These are phyloP conservation scores for Stratiomys singularior DNA, from an alignment of 2,888 invertebrate species.

Conservation along the genomic window DNA sequence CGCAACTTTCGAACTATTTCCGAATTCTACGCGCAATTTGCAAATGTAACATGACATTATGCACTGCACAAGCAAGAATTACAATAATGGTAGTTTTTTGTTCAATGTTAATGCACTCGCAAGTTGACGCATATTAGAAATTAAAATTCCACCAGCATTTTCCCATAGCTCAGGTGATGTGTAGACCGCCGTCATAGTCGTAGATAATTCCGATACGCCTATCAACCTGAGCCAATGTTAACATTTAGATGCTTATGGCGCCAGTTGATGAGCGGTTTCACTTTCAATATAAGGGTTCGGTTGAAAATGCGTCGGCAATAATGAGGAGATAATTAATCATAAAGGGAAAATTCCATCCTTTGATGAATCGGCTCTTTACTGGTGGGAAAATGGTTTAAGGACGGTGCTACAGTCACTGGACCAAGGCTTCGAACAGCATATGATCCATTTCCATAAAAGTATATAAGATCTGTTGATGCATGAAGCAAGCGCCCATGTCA, in stretches of 20 bases:
- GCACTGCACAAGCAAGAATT: constrained; percentile 7
- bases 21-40: constrained; percentile 34
- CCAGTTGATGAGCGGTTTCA: constrained; percentile 29
- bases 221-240: background rate
- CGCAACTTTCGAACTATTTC: constrained; percentile 43
- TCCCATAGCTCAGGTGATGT: background rate
- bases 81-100: constrained; percentile 36
- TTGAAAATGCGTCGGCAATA: background rate
- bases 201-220: constrained; percentile 20
- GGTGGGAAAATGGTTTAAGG: background rate
- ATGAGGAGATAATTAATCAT: constrained; percentile 15
- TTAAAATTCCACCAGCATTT: constrained; percentile 39
- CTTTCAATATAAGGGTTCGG: constrained; percentile 13
- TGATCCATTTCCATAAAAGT: no score
- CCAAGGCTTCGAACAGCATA: no score
- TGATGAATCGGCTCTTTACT: no score
- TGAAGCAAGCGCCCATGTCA: no score
- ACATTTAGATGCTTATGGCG: background rate
- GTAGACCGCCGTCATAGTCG: background rate
- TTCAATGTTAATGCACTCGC: background rate
- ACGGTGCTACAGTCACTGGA: background rate
- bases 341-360: background rate
- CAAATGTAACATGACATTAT: constrained; percentile 38
- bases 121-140: background rate
- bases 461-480: no score